These are phyloP conservation scores for Eptatretus atami DNA, from an alignment of 2,797 vertebrate species.

Conservation along the genomic window DNA sequence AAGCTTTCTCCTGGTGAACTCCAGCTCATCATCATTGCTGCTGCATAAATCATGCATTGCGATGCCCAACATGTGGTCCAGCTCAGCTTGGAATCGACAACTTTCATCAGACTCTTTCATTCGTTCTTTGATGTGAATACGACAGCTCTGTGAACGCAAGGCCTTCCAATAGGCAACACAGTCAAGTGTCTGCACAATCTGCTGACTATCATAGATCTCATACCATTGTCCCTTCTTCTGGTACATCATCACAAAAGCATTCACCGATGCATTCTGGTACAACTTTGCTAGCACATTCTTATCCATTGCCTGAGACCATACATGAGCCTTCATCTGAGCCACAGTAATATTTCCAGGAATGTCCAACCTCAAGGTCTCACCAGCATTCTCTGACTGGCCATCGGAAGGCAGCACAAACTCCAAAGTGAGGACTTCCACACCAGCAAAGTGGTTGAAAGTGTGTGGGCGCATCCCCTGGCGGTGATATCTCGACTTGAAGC, in stretches of 20 bases:
- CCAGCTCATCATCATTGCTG: conserved; percentile 20
- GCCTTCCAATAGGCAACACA: conserved; percentile 61
- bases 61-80: conserved; percentile 20
- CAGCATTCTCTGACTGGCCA: background rate
- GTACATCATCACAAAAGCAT: conserved; percentile 49
- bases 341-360: conserved; percentile 4
- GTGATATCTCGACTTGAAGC: too few species aligned
- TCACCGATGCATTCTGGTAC: background rate
- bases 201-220: conserved; percentile 88
- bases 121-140: conserved; percentile 13
- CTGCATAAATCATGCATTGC: conserved; percentile 15
- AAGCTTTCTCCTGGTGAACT: conserved; percentile 23
- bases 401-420: conserved; percentile 3
- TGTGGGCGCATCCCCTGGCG: too few species aligned
- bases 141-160: conserved; percentile 11
- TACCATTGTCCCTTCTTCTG: conserved; percentile 83
- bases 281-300: too few species aligned
- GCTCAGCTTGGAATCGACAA: conserved; percentile 11
- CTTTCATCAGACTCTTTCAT: conserved; percentile 12
- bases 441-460: background rate
- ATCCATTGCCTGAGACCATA: background rate
- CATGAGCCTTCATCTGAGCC: background rate
- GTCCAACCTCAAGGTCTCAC: background rate
- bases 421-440: background rate
- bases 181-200: conserved; percentile 79